Base-by-base conservation (phyloP, 2,888 invertebrate genomes). In the Saturnia pavonia region DNA sequence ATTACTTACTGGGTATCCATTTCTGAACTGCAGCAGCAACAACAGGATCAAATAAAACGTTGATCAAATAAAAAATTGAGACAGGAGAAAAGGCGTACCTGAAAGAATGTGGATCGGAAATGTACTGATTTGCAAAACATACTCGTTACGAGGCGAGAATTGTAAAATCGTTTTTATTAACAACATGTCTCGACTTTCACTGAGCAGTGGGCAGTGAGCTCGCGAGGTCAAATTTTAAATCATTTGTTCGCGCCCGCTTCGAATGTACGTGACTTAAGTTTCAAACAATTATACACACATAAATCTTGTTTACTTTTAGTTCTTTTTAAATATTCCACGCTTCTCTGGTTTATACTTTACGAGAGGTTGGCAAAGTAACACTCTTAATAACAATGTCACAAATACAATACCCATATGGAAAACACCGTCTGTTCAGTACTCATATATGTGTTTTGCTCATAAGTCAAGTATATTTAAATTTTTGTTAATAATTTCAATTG, bases 101-200 rank as follows among this genome's bases (percentile, higher is more conserved):
- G 73, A 68, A 76, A 79, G 83, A 77, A 83, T 82, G 80, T 71
- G 71, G 72, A 74, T 77, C 71, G 71, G 74, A 79, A 79, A 84
- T 82, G 78, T 82, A 78, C 84, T 81, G 80, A 83, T 82, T 81
- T 74, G 78, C 73, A 80, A 79, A 75, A 77, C 78, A 78, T 74
- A 77, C 78, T 74, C 74, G 76, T 74, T 73, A 72, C 78, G 77
- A 75, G 76, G 66, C 67, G 70, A 70, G 84, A 78, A 85, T 83
- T 74, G 57, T 76, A 74, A 78, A 75, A 74, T 72, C 75, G 76
- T 82, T 85, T 82, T 82, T 85, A 80, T 84, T 78, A 79, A 80
- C 77, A 74, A 74, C 73, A 74, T 72, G 73, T 67, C 57, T 74
- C 74, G 72, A 85, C 85, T 85, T 85, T 85, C 85, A 84, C 85